A percentile compares a stretch with the other conserved stretches of the same genome.
Evolutionary conservation across 64 coral and sea anemone genomes (phyloP).

Genomic region (Anthopleura sola): DNA sequence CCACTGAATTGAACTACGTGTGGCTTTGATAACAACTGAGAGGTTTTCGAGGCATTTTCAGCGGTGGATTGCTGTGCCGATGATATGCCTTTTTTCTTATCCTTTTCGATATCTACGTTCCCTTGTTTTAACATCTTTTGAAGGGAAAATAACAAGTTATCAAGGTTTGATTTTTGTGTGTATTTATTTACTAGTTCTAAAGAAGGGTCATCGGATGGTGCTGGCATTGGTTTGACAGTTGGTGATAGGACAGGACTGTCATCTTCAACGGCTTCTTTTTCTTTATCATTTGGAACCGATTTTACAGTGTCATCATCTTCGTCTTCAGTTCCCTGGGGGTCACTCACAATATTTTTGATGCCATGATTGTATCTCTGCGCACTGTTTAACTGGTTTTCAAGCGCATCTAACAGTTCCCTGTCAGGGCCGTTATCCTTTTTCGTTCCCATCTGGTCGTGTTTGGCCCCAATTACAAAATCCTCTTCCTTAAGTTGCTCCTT

Average conservation of each 20-base stretch:
- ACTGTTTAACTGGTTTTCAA: not conserved
- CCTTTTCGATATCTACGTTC: not conserved
- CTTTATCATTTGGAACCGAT: slow-evolving; percentile 11
- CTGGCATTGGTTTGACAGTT: not conserved
- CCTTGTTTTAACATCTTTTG: slow-evolving; percentile 7
- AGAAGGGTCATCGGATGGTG: not conserved
- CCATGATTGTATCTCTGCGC: not conserved
- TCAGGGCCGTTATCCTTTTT: not conserved
- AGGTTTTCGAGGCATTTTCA: not conserved
- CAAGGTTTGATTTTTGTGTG: not conserved
- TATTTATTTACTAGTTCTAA: slow-evolving; percentile 5
- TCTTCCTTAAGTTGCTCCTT: not conserved
- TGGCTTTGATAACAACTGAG: not conserved
- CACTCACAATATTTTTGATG: not conserved
- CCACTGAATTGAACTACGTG: not conserved
- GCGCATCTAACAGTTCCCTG: not conserved
- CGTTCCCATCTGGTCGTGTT: not conserved
- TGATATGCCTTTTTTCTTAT: not conserved
- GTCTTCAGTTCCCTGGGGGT: not conserved
- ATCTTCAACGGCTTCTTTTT: not conserved
- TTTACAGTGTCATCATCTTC: not conserved
- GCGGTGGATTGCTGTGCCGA: not conserved
- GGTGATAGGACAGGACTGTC: not conserved
- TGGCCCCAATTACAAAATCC: slow-evolving; percentile 2
- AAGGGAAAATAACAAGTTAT: not conserved